Base-by-base conservation (phyloP, 1,140 invertebrate genomes). In the Triops longicaudatus region DNA sequence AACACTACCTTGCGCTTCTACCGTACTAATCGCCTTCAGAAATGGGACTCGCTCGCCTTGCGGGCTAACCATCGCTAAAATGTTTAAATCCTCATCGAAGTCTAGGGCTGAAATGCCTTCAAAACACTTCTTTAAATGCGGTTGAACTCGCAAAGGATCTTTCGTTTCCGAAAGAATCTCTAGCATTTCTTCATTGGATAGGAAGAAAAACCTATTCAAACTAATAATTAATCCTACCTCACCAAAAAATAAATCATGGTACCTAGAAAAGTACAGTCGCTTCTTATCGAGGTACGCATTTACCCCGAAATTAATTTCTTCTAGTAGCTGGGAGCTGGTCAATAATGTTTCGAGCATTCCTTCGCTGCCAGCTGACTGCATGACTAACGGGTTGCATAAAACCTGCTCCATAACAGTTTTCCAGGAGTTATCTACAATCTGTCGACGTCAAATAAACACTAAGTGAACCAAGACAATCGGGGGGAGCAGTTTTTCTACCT, bases 101-200 rank as follows among this genome's bases (percentile, higher is more conserved):
- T 90, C 86, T 31, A 92, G 83, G 76, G 85, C 84, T 78, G 87
- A 86, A 77, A 93, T 92, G 41, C 90, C 91, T 84, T 95, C 93
- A 81, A 97, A 97, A 84, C 93, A 96, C 85, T 98, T 98, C 83
- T 92, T 93, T 72, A 97, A 85, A 87, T 97, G 93, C 0, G 94
- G 94, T 81, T 97, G 93, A 4, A 97, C 94, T 78, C 92, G 88
- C 17, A 90, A 82, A 0, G 91, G 94, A 86, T 97, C 93, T 84
- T 95, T 96, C 0, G 92, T 91, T 87, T 97, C 94, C 0, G 95
- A 96, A 71, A 98, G 85, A 81, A 98, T 97, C 84, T 97, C 94
- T 27, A 98, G 86, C 89, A 98, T 92, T 86, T 98, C 96, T 81
- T 97, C 94, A 82, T 97, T 97, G 9, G 95, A 97, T 44, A 98